Evolutionary conservation across 2,888 invertebrate species (phyloP), one percentile per base, ranked within the genome.

Genomic region (Chydorus sphaericus): DNA sequence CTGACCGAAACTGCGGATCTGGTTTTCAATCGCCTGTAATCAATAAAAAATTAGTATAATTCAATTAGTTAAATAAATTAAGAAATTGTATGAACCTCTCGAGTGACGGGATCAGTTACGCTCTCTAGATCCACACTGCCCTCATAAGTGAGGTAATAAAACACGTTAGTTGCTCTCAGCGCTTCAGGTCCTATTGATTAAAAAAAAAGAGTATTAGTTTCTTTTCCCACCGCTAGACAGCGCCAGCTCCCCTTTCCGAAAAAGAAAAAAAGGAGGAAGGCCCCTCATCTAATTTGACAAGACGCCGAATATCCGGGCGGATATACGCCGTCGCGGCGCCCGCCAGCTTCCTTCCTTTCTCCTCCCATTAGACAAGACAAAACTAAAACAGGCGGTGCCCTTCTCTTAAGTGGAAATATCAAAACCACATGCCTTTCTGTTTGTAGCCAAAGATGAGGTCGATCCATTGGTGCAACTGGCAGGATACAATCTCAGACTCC

Each of bases 381-480:
- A n/a, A n/a, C n/a, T n/a, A n/a, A n/a, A n/a, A n/a, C n/a, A n/a
- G n/a, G n/a, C n/a, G n/a, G n/a, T n/a, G n/a, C n/a, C n/a, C n/a
- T n/a, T n/a, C n/a, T n/a, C n/a, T n/a, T n/a, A n/a, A n/a, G n/a
- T n/a, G 36, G n/a, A 33, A 11, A 33, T 33, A 33, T 33, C n/a
- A 11, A 33, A 33, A 53, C 20, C 29, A 61, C 62, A 66, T 70
- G 80, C 87, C 98, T 77, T 91, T 81, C 69, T 99, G 98, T 70
- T 98, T 99, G 73, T 98, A 98, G 61, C 98, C 98, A 70, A 99
- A 99, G 66, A 98, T 93, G 62, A 99, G 78, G 72, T 99, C 98
- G 65, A 99, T 97, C 98, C 98, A 99, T 71, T 98, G 97, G 68
- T 99, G 97, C 62, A 99, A 78, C 73, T 99, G 98, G 69, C 98